phyloP scores from a whole-genome alignment of 2,797 vertebrate species.

The Mycteria americana region DNA sequence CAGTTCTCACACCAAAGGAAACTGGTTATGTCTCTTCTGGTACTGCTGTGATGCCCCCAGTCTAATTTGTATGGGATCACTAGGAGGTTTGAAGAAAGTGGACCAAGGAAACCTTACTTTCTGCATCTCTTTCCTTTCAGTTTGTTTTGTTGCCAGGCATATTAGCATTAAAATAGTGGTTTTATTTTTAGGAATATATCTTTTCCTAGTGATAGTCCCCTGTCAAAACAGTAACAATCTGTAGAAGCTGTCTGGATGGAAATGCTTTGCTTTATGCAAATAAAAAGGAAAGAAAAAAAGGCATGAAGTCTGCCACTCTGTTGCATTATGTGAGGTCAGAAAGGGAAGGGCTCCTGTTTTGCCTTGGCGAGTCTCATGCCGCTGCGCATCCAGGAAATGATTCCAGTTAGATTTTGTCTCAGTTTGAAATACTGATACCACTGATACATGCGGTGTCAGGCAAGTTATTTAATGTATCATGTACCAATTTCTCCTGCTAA shows the following conservation, averaged over 20 bases:
- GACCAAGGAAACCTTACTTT: background rate
- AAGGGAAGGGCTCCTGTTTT: background rate
- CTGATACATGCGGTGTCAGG: accelerated
- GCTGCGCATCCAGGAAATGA: background rate
- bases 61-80: background rate
- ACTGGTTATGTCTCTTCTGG: background rate
- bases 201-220: background rate
- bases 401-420: background rate
- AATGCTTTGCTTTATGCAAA: background rate
- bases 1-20: background rate
- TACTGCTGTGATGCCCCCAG: background rate
- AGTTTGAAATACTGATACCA: background rate
- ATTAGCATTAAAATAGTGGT: background rate
- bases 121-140: background rate
- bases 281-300: background rate
- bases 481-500: background rate
- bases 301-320: background rate
- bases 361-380: background rate
- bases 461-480: background rate
- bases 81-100: background rate
- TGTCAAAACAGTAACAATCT: background rate
- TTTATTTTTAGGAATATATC: background rate
- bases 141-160: background rate
- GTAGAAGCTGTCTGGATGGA: background rate
- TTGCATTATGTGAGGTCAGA: background rate